A percentile compares a stretch with the other conserved stretches of the same genome.
Evolutionary conservation across 2,797 vertebrate genomes (phyloP).

Genomic region (Salarias fasciatus): DNA sequence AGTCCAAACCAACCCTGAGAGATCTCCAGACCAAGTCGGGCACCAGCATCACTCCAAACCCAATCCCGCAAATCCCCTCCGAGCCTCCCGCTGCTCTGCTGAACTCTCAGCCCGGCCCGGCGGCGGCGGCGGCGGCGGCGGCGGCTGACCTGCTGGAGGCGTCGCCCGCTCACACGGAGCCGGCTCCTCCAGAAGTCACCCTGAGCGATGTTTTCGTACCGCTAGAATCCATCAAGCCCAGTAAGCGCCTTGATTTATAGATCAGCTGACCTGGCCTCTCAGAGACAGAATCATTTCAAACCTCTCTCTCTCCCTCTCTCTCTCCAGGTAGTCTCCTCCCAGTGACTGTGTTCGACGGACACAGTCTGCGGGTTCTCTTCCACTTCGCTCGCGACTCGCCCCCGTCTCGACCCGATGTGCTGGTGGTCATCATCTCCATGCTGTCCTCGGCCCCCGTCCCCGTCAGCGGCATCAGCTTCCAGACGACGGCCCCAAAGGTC

Average conservation of each 20-base stretch:
- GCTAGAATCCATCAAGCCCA: constrained; percentile 96
- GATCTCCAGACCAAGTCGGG: constrained; percentile 91
- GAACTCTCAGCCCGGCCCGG: constrained; percentile 54
- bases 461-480: constrained; percentile 91
- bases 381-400: constrained; percentile 93
- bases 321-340: constrained; percentile 92
- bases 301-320: too few relatives aligned
- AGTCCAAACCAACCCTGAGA: constrained; percentile 90
- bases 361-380: constrained; percentile 94
- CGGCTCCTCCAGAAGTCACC: constrained; percentile 70
- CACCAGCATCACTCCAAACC: constrained; percentile 55
- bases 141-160: constrained; percentile 66
- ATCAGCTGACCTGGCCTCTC: too few relatives aligned
- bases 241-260: too few relatives aligned
- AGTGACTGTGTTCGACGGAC: constrained; percentile 94
- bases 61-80: constrained; percentile 64
- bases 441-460: constrained; percentile 93
- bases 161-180: constrained; percentile 51
- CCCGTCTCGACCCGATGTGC: constrained; percentile 87
- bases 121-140: too few relatives aligned
- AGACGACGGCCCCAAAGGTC: constrained; percentile 94
- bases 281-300: too few relatives aligned
- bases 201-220: constrained; percentile 91
- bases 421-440: constrained; percentile 98
- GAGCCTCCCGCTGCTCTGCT: constrained; percentile 54